phyloP scores from a whole-genome alignment of 2,888 invertebrate genomes.

The Tachina lurida region DNA sequence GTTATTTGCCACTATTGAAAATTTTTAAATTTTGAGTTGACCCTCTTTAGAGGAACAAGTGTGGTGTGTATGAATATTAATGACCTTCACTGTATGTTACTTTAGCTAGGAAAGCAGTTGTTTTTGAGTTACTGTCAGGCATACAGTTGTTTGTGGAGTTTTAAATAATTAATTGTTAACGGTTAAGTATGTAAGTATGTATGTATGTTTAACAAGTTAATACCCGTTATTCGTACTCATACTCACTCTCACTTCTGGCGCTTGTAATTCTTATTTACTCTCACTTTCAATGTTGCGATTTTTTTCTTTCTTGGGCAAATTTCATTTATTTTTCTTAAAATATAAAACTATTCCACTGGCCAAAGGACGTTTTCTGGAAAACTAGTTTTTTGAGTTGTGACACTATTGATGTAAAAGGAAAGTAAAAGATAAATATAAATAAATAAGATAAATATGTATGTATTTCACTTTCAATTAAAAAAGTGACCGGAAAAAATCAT shows the following conservation, averaged over 20 bases:
- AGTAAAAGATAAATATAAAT: no score
- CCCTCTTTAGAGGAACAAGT: no score
- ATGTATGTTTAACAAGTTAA: constrained; percentile 26
- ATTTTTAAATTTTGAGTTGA: no score
- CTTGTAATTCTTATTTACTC: constrained; percentile 51
- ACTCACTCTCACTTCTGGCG: background rate
- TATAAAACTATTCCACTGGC: constrained; percentile 30
- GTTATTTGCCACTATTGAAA: no score
- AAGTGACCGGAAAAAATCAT: no score
- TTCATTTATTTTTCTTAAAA: background rate
- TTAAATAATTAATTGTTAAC: constrained; percentile 56
- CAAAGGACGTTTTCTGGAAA: constrained; percentile 35
- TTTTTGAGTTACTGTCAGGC: constrained; percentile 33
- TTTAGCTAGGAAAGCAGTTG: constrained; percentile 23
- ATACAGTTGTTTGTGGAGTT: constrained; percentile 55
- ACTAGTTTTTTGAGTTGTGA: no score
- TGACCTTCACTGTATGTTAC: constrained; percentile 1
- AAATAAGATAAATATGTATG: no score
- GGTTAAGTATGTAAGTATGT: constrained; percentile 19
- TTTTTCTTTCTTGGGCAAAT: background rate
- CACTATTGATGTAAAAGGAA: no score
- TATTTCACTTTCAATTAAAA: no score
- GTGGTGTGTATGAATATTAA: background rate
- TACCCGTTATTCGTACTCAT: constrained; percentile 53
- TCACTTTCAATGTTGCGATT: constrained; percentile 66